These are phyloP conservation scores for Dermolepida albohirtum DNA, from an alignment of 2,888 invertebrate species.

Conservation along the genomic window DNA sequence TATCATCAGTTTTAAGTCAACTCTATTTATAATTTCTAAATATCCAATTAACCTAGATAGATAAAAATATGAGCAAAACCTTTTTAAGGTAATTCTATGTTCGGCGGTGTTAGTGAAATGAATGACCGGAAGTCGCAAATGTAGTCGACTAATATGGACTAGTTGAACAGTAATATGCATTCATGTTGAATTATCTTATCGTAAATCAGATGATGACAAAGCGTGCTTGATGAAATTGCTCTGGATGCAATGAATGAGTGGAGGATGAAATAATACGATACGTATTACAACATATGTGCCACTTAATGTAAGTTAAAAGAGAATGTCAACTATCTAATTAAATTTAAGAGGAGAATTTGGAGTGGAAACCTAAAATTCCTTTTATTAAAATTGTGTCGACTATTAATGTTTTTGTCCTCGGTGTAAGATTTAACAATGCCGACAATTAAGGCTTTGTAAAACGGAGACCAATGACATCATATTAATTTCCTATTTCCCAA, in stretches of 20 bases:
- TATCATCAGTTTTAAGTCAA: too few relatives aligned
- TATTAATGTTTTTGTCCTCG: slow-evolving; percentile 22
- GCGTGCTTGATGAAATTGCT: slow-evolving; percentile 29
- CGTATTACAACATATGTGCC: too few relatives aligned
- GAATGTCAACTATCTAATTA: background rate
- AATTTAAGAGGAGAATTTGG: background rate
- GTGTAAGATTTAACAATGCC: slow-evolving; percentile 14
- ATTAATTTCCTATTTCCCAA: too few relatives aligned
- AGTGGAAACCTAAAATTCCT: slow-evolving; percentile 8
- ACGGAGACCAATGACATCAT: too few relatives aligned
- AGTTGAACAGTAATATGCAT: slow-evolving; percentile 29
- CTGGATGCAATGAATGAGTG: slow-evolving; percentile 19
- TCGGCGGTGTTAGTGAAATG: background rate
- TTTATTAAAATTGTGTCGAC: slow-evolving; percentile 27
- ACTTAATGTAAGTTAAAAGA: too few relatives aligned
- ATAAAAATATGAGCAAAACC: background rate
- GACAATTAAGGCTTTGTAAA: background rate
- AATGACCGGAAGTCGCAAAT: slow-evolving; percentile 28
- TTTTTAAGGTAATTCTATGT: too few relatives aligned
- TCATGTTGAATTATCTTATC: slow-evolving; percentile 35
- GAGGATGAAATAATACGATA: background rate
- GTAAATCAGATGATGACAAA: slow-evolving; percentile 37
- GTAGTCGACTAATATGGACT: slow-evolving; percentile 2
- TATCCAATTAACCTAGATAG: background rate
- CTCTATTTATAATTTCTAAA: background rate